Evolutionary conservation across 2,113 vertebrate species (phyloP).

Genomic region (Alces alces): DNA sequence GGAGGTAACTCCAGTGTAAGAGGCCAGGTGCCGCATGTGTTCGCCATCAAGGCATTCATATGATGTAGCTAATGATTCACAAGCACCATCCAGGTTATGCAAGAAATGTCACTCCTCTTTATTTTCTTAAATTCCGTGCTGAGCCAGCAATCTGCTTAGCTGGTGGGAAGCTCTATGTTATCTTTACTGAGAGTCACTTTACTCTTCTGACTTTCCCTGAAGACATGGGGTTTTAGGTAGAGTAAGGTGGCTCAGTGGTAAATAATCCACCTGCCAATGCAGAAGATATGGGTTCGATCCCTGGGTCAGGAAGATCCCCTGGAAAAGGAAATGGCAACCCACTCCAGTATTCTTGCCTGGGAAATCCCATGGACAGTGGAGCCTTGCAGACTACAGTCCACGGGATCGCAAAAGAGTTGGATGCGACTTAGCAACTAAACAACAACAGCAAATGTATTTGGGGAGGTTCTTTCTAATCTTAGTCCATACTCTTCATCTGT

Average conservation of each 20-base stretch:
- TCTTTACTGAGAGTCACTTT: not conserved
- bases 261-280: not conserved
- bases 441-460: not conserved
- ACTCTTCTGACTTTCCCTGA: not conserved
- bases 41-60: not conserved
- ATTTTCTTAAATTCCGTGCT: not conserved
- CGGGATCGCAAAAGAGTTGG: not conserved
- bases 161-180: not conserved
- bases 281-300: not conserved
- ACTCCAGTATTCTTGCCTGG: not conserved
- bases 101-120: not conserved
- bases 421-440: not conserved
- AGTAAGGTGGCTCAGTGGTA: not conserved
- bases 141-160: not conserved
- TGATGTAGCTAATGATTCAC: not conserved
- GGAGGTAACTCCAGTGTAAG: not conserved
- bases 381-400: not conserved
- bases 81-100: not conserved
- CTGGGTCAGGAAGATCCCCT: not conserved
- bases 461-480: not conserved
- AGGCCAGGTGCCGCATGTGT: not conserved
- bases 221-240: not conserved
- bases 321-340: not conserved
- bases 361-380: not conserved
- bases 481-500: not conserved